Evolutionary conservation across 2,797 vertebrate species (phyloP), one percentile per base, ranked within the genome.

Genomic region (Lates japonicus): DNA sequence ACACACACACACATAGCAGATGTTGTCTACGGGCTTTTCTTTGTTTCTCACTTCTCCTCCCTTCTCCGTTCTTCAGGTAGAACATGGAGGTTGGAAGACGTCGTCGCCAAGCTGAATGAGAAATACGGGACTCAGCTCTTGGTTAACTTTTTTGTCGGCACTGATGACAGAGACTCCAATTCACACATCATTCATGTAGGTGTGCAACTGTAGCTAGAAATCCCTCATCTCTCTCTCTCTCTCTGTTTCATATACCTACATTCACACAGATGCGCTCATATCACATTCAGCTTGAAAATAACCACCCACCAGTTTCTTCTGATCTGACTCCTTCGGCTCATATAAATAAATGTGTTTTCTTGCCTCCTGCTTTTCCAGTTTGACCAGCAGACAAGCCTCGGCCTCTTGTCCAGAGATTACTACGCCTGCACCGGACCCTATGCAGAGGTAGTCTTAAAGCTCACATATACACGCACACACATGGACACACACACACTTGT

Each of bases 161-260:
- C 96, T 0, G 97, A 99, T 29, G 97, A 99, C 87, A 96, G 96
- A 82, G 96, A 98, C 91, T 99, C 98, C 85, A 94, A 93, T 68
- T 94, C 95, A 4, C 94, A 98, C 71, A 96, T 98, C 87, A 97
- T 99, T 94, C 97, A 99, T 61, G 98, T 99, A 96, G 93, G 98
- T 97, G 84, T 92, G 74, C 80, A 46, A 68, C 51, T 61, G 64
- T 22, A 68, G 69, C 31, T 22, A 31, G 4, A 76, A 70, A 77
- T 17, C 4, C 37, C 25, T 35, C 2, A 0, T 69, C 49, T 69
- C 35, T 37, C 25, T 29, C 25, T 29, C 25, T 29, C 17, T 37
- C 19, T 68, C 4, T 51, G n/a, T n/a, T 48, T 35, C 25, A 42
- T n/a, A 33, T 12, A 44, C 41, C 3, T 4, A 49, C 44, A 63